These are phyloP conservation scores for Rissa tridactyla DNA, from an alignment of 2,113 vertebrate species.

Conservation along the genomic window DNA sequence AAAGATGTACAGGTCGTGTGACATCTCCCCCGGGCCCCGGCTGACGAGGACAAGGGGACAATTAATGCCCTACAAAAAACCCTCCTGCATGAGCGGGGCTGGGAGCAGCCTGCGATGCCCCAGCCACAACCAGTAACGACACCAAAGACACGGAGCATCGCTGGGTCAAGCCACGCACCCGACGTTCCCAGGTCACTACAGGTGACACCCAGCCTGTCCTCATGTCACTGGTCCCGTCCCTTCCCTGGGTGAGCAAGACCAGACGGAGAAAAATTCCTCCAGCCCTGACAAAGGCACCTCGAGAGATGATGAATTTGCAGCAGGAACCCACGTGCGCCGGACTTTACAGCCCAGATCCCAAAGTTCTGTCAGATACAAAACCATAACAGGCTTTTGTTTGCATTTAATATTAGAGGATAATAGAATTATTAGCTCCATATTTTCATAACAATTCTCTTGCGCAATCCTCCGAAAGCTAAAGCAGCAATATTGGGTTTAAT, in stretches of 20 bases:
- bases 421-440: neutral
- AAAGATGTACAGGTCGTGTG: neutral
- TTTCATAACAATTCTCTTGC: neutral
- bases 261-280: neutral
- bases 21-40: fast-evolving
- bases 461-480: neutral
- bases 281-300: neutral
- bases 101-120: neutral
- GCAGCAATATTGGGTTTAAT: neutral
- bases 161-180: neutral
- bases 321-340: neutral
- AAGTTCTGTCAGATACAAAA: neutral
- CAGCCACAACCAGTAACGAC: neutral
- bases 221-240: neutral
- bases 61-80: neutral
- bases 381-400: neutral
- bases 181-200: neutral
- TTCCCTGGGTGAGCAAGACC: neutral
- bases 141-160: neutral
- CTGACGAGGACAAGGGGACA: neutral
- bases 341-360: fast-evolving
- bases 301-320: neutral
- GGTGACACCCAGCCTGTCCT: neutral
- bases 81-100: neutral
- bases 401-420: neutral